These are phyloP conservation scores for Noctua janthina DNA, from an alignment of 2,888 invertebrate species.

Conservation along the genomic window DNA sequence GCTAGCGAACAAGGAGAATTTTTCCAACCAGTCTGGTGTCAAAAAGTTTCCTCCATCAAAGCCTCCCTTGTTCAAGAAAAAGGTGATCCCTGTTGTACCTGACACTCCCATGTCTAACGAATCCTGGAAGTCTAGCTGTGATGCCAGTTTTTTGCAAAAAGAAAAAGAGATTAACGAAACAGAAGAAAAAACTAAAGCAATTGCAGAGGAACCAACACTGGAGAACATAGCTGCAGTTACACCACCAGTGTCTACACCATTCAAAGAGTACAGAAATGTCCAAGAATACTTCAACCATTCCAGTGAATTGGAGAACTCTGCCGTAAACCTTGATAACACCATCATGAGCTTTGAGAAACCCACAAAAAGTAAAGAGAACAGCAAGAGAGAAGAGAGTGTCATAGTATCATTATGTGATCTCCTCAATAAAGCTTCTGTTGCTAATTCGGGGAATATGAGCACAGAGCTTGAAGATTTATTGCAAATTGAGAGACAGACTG, in stretches of 20 bases:
- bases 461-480: conserved; percentile 77
- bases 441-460: conserved; percentile 67
- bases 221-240: conserved; percentile 80
- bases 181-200: conserved; percentile 73
- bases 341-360: conserved; percentile 82
- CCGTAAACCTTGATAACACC: conserved; percentile 77
- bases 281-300: conserved; percentile 81
- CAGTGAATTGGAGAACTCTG: conserved; percentile 75
- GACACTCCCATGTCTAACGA: conserved; percentile 80
- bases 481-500: conserved; percentile 76
- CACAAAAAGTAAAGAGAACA: conserved; percentile 67
- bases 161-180: conserved; percentile 82
- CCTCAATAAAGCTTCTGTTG: conserved; percentile 80
- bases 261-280: conserved; percentile 82
- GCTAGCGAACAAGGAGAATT: conserved; percentile 81
- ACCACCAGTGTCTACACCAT: conserved; percentile 83
- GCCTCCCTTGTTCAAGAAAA: conserved; percentile 24
- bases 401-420: conserved; percentile 84
- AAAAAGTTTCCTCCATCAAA: conserved; percentile 42
- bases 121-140: conserved; percentile 82
- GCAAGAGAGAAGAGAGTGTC: conserved; percentile 81
- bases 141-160: conserved; percentile 83
- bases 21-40: conserved; percentile 52
- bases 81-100: conserved; percentile 59
- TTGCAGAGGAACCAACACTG: conserved; percentile 72